These are phyloP conservation scores for Pollicipes pollicipes DNA, from an alignment of 1,140 invertebrate species.

Conservation along the genomic window DNA sequence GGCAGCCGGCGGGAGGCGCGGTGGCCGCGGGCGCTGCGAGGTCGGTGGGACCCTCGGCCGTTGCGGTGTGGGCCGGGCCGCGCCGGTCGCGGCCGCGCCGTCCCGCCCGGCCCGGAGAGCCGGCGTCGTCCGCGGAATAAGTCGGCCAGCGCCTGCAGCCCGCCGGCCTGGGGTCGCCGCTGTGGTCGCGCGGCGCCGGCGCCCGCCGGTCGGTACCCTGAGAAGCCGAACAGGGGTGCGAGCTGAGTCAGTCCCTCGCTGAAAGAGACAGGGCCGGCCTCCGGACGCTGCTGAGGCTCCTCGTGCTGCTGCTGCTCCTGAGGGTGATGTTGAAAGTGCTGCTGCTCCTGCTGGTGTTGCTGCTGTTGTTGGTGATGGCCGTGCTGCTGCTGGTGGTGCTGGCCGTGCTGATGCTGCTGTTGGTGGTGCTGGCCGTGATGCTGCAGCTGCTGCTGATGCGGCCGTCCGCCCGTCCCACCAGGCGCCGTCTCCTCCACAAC, in stretches of 20 bases:
- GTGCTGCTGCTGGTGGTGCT: not conserved
- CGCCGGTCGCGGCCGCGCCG: no score
- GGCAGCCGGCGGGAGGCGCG: no score
- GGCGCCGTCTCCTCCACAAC: no score
- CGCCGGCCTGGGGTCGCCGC: no score
- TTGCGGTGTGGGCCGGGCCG: no score
- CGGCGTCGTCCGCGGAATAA: not conserved
- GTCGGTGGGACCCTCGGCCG: not conserved
- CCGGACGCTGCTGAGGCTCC: not conserved
- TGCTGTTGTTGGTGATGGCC: not conserved
- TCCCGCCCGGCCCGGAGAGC: not conserved
- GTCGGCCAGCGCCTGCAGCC: not conserved
- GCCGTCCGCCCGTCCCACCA: not conserved
- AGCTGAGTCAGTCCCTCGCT: not conserved
- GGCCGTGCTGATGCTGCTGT: no score
- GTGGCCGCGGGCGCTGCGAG: no score
- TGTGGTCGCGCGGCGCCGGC: no score
- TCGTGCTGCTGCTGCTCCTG: not conserved
- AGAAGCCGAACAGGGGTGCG: not conserved
- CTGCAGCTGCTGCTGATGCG: not conserved
- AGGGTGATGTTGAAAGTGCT: not conserved
- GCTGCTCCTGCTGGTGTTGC: not conserved
- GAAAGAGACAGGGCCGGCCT: not conserved
- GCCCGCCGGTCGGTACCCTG: not conserved
- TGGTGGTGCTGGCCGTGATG: no score